Evolutionary conservation across 1,140 invertebrate species (phyloP), one percentile per base, ranked within the genome.

Genomic region (Elymnias hypermnestra): DNA sequence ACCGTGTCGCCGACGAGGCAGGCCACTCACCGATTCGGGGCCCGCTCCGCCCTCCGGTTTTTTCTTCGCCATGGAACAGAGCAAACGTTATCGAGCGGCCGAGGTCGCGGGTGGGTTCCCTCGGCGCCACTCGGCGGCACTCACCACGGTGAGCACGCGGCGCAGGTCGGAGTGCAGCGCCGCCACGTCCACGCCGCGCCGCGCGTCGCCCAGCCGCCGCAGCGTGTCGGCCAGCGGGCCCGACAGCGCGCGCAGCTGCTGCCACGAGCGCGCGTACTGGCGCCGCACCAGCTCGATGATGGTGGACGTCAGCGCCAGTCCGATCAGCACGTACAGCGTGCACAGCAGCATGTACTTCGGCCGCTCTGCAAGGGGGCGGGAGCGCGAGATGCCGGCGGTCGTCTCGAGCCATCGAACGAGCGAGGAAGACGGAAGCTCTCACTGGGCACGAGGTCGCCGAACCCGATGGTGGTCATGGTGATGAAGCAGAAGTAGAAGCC

Each of bases 401-500:
- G n/a, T n/a, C n/a, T n/a, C n/a, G n/a, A n/a, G n/a, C n/a, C n/a
- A n/a, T n/a, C n/a, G n/a, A n/a, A n/a, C n/a, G n/a, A n/a, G n/a
- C n/a, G n/a, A n/a, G n/a, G n/a, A n/a, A n/a, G n/a, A n/a, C 18
- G 1, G n/a, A 51, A 37, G 7, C 17, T 33, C 89, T 91, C 88
- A 94, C 95, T 94, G 63, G 95, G 96, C 25, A 97, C 95, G 12
- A 96, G 88, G 87, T 97, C 95, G 18, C 95, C 95, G 63, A 98
- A 96, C 9, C 96, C 96, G 55, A 97, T 97, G 0, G 96, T 97
- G 0, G 95, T 96, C 94, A 97, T 96, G 0, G 96, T 97, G 33
- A 97, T 94, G 67, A 97, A 97, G 65, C 95, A 96, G 64, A 97
- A 97, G 81, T 97, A 97, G 73, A 97, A 97, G 9, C 94, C 94